Percentiles rank a stretch among this genome's conserved stretches.
Conservation (phyloP, 1,140 invertebrate genomes). For the Colletes latitarsis region DNA sequence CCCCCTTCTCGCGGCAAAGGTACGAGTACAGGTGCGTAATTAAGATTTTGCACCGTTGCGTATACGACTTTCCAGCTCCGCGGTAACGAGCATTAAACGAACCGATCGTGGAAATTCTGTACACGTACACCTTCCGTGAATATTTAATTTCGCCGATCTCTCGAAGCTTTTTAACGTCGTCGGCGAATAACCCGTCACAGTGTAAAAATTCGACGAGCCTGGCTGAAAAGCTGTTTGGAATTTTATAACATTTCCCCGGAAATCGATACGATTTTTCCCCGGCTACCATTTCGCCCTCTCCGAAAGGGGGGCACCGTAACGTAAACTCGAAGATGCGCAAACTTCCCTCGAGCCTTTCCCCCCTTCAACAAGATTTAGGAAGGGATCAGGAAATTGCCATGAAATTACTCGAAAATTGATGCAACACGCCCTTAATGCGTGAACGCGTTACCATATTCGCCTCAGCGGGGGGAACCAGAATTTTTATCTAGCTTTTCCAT, state of each 20-base stretch:
- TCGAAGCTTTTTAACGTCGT: background rate
- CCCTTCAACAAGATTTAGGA: constrained; percentile 32
- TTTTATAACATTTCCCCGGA: background rate
- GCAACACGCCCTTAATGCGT: constrained; percentile 38
- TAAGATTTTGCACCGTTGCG: constrained; percentile 33
- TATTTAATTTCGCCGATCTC: background rate
- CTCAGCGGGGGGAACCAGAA: constrained; percentile 5
- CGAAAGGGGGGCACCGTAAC: too few species aligned
- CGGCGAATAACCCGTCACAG: background rate
- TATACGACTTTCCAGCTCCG: constrained; percentile 33
- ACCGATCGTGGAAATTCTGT: background rate
- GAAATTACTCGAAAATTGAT: constrained; percentile 77
- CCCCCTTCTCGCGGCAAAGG: constrained; percentile 29
- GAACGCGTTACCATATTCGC: constrained; percentile 46
- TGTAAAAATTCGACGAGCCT: background rate
- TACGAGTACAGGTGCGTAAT: constrained; percentile 43
- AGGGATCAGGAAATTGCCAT: constrained; percentile 75
- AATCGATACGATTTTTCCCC: constrained; percentile 20
- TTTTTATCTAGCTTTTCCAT: constrained; percentile 39
- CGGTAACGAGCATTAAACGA: constrained; percentile 37
- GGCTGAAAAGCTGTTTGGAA: background rate
- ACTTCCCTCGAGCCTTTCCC: constrained; percentile 36
- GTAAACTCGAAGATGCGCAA: constrained; percentile 47
- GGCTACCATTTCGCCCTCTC: background rate
- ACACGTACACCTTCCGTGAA: background rate